Conservation (phyloP, 2,888 invertebrate species). For the Halocaridina rubra region DNA sequence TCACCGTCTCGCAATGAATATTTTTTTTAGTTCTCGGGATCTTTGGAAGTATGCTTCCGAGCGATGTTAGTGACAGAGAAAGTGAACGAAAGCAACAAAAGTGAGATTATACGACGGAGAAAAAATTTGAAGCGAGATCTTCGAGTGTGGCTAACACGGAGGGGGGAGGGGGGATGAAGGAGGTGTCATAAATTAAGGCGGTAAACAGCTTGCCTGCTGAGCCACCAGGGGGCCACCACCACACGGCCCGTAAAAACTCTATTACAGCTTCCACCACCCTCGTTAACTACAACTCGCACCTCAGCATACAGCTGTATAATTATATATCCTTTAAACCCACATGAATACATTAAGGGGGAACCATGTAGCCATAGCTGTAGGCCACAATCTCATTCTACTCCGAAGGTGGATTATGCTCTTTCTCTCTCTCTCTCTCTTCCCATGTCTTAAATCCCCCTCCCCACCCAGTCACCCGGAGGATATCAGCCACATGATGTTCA, state of each 20-base stretch:
- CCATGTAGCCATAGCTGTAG: background rate
- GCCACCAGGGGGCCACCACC: slow-evolving; percentile 28
- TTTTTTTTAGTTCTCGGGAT: too few species aligned
- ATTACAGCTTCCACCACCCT: slow-evolving; percentile 33
- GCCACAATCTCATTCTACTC: background rate
- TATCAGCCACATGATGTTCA: background rate
- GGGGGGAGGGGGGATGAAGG: slow-evolving; percentile 18
- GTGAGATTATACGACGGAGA: too few species aligned
- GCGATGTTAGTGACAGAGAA: too few species aligned
- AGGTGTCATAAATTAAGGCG: slow-evolving; percentile 41
- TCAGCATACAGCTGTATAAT: background rate
- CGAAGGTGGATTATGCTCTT: background rate
- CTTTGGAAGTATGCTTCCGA: too few species aligned
- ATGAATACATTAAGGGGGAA: background rate
- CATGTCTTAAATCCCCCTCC: too few species aligned
- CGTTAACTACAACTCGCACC: slow-evolving; percentile 21
- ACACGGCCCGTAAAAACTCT: slow-evolving; percentile 38
- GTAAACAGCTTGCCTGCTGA: slow-evolving; percentile 36
- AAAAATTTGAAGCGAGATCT: too few species aligned
- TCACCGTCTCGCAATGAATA: too few species aligned
- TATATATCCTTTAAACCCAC: background rate
- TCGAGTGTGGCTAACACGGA: background rate
- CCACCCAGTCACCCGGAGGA: background rate
- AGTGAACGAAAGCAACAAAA: too few species aligned
- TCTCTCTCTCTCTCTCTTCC: background rate